These are phyloP conservation scores for Catocala fraxini DNA, from an alignment of 2,888 invertebrate species.

Conservation along the genomic window DNA sequence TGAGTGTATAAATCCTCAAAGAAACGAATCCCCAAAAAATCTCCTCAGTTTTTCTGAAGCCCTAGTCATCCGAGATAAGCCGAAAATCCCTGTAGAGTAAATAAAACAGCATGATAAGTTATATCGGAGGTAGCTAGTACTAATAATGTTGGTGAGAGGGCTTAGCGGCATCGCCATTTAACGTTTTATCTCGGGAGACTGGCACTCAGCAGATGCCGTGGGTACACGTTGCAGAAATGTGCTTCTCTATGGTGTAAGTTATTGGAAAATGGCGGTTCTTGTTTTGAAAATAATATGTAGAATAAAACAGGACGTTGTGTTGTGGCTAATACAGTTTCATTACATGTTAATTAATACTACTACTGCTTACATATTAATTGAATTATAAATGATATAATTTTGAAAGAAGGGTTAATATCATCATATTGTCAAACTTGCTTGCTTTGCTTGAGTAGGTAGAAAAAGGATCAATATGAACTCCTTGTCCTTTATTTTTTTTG, in stretches of 20 bases:
- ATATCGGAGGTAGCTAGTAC: constrained; percentile 42
- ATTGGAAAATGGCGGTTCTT: constrained; percentile 11
- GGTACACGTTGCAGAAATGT: constrained; percentile 54
- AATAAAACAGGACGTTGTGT: too few species aligned
- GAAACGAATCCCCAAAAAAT: not conserved
- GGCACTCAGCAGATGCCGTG: constrained; percentile 61
- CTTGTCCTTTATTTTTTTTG: too few species aligned
- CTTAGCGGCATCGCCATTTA: constrained; percentile 56
- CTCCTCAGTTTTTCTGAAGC: constrained; percentile 33
- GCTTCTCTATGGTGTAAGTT: constrained; percentile 13
- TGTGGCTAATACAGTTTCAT: too few species aligned
- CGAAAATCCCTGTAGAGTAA: constrained; percentile 43
- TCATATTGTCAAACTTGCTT: too few species aligned
- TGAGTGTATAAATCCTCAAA: too few species aligned
- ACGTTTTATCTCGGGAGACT: constrained; percentile 62
- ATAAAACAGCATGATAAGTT: constrained; percentile 51
- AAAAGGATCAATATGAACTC: too few species aligned
- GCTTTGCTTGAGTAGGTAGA: too few species aligned
- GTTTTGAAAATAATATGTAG: too few species aligned
- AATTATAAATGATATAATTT: too few species aligned
- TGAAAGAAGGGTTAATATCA: too few species aligned
- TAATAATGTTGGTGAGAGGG: constrained; percentile 45
- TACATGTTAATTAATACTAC: too few species aligned
- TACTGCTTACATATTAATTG: too few species aligned
- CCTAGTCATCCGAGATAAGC: constrained; percentile 47